phyloP scores from a whole-genome alignment of 2,888 invertebrate genomes.

The Apodemia mormo region DNA sequence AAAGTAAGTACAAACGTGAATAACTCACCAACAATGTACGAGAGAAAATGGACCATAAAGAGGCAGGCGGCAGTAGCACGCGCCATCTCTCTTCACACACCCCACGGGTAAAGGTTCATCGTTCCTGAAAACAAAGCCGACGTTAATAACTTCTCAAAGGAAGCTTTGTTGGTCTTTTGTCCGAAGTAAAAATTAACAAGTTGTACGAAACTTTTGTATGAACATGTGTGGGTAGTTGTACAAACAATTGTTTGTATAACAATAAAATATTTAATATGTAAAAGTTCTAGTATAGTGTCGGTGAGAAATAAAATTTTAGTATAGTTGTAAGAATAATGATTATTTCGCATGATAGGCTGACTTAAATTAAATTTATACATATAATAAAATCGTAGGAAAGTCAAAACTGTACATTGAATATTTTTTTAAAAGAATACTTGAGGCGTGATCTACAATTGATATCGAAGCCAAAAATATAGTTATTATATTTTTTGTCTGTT shows the following conservation, averaged over 20 bases:
- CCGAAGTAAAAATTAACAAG: constrained; percentile 30
- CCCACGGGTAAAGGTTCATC: constrained; percentile 54
- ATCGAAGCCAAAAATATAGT: no score
- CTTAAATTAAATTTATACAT: no score
- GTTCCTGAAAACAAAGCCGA: constrained; percentile 69
- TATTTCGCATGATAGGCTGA: no score
- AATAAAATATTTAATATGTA: constrained; percentile 8
- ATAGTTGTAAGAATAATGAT: not conserved
- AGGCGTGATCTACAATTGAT: no score
- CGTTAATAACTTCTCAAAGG: constrained; percentile 58
- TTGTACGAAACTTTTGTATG: constrained; percentile 16
- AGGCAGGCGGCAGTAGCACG: constrained; percentile 61
- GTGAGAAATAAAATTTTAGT: not conserved
- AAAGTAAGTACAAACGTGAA: constrained; percentile 31
- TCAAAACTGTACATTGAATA: no score
- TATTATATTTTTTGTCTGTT: no score
- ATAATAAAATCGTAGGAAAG: no score
- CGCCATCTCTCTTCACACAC: constrained; percentile 57
- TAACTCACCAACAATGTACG: constrained; percentile 72
- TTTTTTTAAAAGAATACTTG: no score
- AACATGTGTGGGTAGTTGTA: not conserved
- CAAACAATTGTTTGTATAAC: not conserved
- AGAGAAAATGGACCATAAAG: constrained; percentile 74
- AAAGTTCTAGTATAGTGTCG: not conserved
- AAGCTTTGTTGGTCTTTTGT: constrained; percentile 39